phyloP scores from a whole-genome alignment of 2,888 invertebrate species.

The Anoplius nigerrimus region DNA sequence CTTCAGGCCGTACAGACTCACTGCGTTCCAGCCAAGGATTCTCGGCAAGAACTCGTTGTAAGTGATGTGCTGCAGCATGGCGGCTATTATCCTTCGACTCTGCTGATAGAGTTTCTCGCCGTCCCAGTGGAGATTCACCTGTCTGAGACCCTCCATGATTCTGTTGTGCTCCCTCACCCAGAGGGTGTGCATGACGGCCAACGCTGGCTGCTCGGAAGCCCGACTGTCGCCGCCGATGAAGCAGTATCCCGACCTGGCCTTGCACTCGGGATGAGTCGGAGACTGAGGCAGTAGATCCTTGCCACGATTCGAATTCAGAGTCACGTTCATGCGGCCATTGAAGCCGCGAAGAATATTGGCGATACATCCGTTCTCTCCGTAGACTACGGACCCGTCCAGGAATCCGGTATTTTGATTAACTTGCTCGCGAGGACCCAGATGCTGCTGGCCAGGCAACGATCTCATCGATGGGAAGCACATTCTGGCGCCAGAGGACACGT shows the following conservation, averaged over 20 bases:
- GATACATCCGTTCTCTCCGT: conserved; percentile 92
- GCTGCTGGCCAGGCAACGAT: conserved; percentile 93
- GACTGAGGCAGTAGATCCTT: conserved; percentile 89
- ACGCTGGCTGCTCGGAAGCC: conserved; percentile 93
- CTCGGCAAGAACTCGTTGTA: conserved; percentile 95
- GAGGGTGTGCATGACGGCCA: conserved; percentile 91
- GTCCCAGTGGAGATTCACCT: conserved; percentile 93
- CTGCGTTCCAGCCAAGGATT: conserved; percentile 91
- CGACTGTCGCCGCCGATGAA: conserved; percentile 94
- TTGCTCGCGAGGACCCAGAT: conserved; percentile 86
- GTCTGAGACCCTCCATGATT: conserved; percentile 85
- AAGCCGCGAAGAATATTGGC: conserved; percentile 85
- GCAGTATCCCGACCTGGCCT: conserved; percentile 89
- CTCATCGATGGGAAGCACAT: conserved; percentile 96
- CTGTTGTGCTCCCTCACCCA: conserved; percentile 94
- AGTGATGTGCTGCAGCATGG: conserved; percentile 86
- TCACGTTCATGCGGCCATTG: conserved; percentile 89
- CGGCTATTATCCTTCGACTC: conserved; percentile 86
- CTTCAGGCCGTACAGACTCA: conserved; percentile 91
- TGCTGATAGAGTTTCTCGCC: conserved; percentile 90
- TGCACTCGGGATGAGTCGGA: conserved; percentile 90
- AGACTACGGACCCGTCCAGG: conserved; percentile 90
- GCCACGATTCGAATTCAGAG: conserved; percentile 83
- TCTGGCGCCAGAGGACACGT: conserved; percentile 87
- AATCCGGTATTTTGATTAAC: conserved; percentile 95